Percentiles rank a stretch among this genome's conserved stretches.
Conservation (phyloP, 2,888 invertebrate species). For the Lepidochrysops patricia region DNA sequence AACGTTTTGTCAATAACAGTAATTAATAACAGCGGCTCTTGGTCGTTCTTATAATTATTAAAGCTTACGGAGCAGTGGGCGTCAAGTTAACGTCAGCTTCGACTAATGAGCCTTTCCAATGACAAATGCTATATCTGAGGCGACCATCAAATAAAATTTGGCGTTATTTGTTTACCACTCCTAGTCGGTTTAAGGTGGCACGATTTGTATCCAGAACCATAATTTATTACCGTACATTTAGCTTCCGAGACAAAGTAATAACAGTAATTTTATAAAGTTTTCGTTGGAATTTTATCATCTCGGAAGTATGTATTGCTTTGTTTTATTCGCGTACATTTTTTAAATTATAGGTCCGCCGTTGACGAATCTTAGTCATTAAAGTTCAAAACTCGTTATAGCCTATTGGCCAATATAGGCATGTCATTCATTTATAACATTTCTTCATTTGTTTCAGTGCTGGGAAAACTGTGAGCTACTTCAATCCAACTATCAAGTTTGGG, state of each 20-base stretch:
- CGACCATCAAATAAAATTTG: slow-evolving; percentile 38
- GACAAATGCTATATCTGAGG: slow-evolving; percentile 62
- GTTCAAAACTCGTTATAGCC: neutral
- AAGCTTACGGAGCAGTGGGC: slow-evolving; percentile 54
- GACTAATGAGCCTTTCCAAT: slow-evolving; percentile 64
- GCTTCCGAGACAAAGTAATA: neutral
- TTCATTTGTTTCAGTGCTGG: slow-evolving; percentile 81
- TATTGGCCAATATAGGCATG: neutral
- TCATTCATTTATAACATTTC: neutral
- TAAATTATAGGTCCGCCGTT: neutral
- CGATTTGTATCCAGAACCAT: slow-evolving; percentile 5
- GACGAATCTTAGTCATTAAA: neutral
- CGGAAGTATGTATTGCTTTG: neutral
- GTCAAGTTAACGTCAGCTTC: slow-evolving; percentile 68
- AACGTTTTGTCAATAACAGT: slow-evolving; percentile 62
- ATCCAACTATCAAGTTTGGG: slow-evolving; percentile 82
- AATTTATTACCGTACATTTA: slow-evolving; percentile 14
- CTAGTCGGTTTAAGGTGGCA: slow-evolving; percentile 13
- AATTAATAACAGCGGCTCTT: slow-evolving; percentile 56
- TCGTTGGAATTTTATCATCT: neutral
- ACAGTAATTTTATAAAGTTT: slow-evolving; percentile 3
- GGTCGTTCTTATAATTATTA: slow-evolving; percentile 61
- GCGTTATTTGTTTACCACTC: slow-evolving; percentile 33
- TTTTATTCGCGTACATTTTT: neutral
- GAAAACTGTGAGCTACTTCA: slow-evolving; percentile 83